These are phyloP conservation scores for Acanthaster planci DNA, from an alignment of 35 echinoderm and acorn worm genomes.

Conservation along the genomic window DNA sequence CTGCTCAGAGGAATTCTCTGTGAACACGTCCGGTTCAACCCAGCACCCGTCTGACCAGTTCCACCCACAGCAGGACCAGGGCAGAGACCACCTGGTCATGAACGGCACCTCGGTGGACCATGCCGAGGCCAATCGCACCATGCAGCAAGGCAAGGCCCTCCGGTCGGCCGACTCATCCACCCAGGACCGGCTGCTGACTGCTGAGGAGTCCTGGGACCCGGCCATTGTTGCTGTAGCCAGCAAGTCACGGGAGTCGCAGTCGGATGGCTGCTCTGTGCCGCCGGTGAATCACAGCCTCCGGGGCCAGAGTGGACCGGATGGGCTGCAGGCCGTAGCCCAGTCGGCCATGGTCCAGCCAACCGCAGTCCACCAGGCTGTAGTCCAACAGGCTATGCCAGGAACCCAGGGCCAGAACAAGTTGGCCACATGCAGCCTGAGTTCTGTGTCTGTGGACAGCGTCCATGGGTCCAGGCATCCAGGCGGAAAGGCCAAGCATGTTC, in stretches of 20 bases:
- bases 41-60: background rate
- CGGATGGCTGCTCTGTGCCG: background rate
- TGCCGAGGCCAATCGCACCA: background rate
- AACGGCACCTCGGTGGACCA: background rate
- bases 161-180: background rate
- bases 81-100: background rate
- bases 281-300: background rate
- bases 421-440: background rate
- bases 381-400: background rate
- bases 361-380: too few relatives aligned
- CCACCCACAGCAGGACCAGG: background rate
- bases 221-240: background rate
- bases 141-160: background rate
- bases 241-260: background rate
- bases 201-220: background rate
- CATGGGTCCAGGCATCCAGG: background rate
- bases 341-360: background rate
- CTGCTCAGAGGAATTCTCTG: background rate
- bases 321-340: background rate
- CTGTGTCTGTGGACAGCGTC: background rate
- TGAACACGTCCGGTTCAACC: background rate
- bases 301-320: background rate
- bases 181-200: background rate
- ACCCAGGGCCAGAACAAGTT: background rate
- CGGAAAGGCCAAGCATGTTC: background rate